A percentile compares a stretch with the other conserved stretches of the same genome.
Evolutionary conservation across 2,888 invertebrate genomes (phyloP).

Genomic region (Apotomis turbidana): DNA sequence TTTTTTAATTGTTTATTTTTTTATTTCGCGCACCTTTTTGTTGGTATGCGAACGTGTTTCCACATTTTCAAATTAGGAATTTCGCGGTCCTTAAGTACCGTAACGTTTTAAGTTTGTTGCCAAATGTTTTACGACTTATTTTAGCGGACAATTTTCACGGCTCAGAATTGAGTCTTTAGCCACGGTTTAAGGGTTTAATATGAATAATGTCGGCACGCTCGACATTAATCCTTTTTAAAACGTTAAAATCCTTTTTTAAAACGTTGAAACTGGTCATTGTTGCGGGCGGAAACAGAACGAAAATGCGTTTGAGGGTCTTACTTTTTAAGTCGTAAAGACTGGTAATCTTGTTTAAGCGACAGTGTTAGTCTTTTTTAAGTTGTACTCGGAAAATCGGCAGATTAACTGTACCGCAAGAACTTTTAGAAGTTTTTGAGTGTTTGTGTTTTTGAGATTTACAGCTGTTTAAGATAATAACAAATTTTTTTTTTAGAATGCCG

Average conservation of each 20-base stretch:
- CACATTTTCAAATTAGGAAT: constrained; percentile 27
- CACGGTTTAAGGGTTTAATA: constrained; percentile 49
- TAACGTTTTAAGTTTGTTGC: constrained; percentile 39
- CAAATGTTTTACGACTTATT: constrained; percentile 47
- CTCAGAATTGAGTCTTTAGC: constrained; percentile 49
- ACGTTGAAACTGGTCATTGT: constrained; percentile 59
- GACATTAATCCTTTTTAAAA: constrained; percentile 66
- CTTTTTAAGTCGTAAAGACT: constrained; percentile 42
- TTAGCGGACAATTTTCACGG: constrained; percentile 43
- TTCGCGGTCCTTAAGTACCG: constrained; percentile 31
- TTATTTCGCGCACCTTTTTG: not conserved
- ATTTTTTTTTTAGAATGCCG: constrained; percentile 15
- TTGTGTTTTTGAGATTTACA: constrained; percentile 26
- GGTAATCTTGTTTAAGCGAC: constrained; percentile 48
- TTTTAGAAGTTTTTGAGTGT: constrained; percentile 20
- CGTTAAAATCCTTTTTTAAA: constrained; percentile 63
- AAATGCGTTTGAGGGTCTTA: constrained; percentile 46
- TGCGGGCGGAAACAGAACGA: constrained; percentile 49
- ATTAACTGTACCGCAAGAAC: constrained; percentile 25
- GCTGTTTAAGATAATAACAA: constrained; percentile 29
- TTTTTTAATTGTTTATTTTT: too few relatives aligned
- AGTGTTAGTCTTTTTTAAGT: constrained; percentile 55
- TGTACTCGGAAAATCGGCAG: constrained; percentile 30
- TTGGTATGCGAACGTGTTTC: not conserved
- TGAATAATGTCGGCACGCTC: constrained; percentile 52